Evolutionary conservation across 2,113 vertebrate genomes (phyloP).

Genomic region (Hippocampus mohnikei): DNA sequence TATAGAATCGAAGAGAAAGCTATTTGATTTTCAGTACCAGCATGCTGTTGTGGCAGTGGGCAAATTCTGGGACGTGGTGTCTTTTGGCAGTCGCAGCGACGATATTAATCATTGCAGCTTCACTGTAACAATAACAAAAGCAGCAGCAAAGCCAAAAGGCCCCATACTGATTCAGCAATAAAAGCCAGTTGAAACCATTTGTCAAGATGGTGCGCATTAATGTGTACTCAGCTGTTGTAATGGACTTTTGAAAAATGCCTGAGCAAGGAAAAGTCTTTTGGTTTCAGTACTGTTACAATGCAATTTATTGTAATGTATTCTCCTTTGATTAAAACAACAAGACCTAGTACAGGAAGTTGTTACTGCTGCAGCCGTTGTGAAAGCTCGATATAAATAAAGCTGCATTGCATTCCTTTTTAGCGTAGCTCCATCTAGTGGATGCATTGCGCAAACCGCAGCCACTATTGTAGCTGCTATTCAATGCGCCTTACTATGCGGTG

Average conservation of each 20-base stretch:
- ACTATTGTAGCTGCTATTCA: too few relatives aligned
- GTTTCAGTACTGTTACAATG: not conserved
- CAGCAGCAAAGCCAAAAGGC: slow-evolving; percentile 4
- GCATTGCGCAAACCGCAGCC: too few relatives aligned
- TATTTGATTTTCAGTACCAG: too few relatives aligned
- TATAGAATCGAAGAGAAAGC: not conserved
- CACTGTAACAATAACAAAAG: slow-evolving; percentile 11
- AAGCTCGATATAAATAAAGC: too few relatives aligned
- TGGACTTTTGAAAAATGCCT: not conserved
- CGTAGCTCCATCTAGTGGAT: too few relatives aligned
- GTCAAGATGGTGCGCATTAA: not conserved
- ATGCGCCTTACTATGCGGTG: too few relatives aligned
- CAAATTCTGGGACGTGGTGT: slow-evolving; percentile 10
- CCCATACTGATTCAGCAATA: slow-evolving; percentile 2
- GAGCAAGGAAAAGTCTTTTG: not conserved
- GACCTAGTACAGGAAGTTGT: not conserved
- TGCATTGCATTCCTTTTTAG: too few relatives aligned
- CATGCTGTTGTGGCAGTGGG: slow-evolving; percentile 28
- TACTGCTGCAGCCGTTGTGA: too few relatives aligned
- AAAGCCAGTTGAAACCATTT: not conserved
- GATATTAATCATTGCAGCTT: slow-evolving; percentile 34
- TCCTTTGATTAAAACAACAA: not conserved
- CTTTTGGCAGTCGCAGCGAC: slow-evolving; percentile 16
- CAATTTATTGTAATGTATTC: not conserved
- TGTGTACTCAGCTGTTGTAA: not conserved